Conservation (phyloP, 2,888 invertebrate genomes). For the Cloeon dipterum region DNA sequence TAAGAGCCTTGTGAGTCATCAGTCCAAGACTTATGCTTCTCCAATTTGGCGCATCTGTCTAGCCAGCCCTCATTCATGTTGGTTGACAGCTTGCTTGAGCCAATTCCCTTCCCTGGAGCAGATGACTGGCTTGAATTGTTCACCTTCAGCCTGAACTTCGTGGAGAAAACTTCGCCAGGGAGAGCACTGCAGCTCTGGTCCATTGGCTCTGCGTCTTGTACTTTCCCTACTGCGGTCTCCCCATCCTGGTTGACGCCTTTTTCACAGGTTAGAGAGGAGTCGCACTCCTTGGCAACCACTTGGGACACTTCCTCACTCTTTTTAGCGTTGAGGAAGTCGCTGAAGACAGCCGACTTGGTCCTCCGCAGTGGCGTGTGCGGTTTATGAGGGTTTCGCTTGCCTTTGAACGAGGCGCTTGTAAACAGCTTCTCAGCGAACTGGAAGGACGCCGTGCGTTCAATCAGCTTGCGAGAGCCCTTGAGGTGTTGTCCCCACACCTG, state of each 20-base stretch:
- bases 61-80: slow-evolving; percentile 33
- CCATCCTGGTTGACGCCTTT: slow-evolving; percentile 8
- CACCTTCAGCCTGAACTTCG: background rate
- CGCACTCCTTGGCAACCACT: too few species aligned
- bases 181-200: slow-evolving; percentile 7
- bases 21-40: background rate
- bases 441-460: slow-evolving; percentile 18
- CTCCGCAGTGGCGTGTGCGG: slow-evolving; percentile 13
- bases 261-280: slow-evolving; percentile 8
- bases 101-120: too few species aligned
- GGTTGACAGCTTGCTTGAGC: slow-evolving; percentile 10
- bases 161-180: background rate
- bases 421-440: slow-evolving; percentile 44
- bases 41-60: slow-evolving; percentile 17
- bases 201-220: slow-evolving; percentile 13
- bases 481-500: slow-evolving; percentile 25
- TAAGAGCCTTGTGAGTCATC: background rate
- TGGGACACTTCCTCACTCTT: background rate
- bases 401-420: slow-evolving; percentile 35
- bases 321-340: background rate
- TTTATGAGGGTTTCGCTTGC: slow-evolving; percentile 53
- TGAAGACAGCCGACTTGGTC: background rate
- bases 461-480: slow-evolving; percentile 11
- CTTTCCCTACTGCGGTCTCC: slow-evolving; percentile 15
- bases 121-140: too few species aligned